These are phyloP conservation scores for Mustela lutreola DNA, from an alignment of 2,113 vertebrate genomes.

Conservation along the genomic window DNA sequence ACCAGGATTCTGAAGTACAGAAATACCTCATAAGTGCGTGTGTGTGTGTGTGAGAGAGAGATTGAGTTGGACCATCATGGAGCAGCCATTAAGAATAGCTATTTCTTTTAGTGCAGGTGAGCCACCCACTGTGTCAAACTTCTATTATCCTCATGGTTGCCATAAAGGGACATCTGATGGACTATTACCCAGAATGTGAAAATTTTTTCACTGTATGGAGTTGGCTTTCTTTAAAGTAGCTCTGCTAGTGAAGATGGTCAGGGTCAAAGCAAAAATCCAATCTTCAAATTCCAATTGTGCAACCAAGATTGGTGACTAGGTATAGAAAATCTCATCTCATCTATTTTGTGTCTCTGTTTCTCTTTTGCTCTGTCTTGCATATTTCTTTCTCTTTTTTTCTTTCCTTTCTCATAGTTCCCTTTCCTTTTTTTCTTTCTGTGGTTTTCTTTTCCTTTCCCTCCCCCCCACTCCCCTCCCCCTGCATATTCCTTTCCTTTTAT, in stretches of 20 bases:
- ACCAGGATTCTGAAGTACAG: neutral
- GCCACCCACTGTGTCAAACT: neutral
- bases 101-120: neutral
- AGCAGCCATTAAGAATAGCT: neutral
- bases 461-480: neutral
- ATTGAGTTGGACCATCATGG: neutral
- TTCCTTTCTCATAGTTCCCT: neutral
- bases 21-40: neutral
- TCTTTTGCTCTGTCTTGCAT: neutral
- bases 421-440: neutral
- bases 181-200: neutral
- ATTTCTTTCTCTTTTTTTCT: neutral
- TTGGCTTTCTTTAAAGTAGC: neutral
- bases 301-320: neutral
- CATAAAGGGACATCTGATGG: neutral
- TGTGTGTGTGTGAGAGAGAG: neutral
- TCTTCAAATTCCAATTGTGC: neutral
- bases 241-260: neutral
- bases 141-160: neutral
- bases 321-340: neutral
- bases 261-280: neutral
- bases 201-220: neutral
- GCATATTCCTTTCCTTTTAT: neutral
- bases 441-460: neutral
- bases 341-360: neutral